Conservation (phyloP, 2,113 vertebrate genomes). For the Synodontis membranacea region DNA sequence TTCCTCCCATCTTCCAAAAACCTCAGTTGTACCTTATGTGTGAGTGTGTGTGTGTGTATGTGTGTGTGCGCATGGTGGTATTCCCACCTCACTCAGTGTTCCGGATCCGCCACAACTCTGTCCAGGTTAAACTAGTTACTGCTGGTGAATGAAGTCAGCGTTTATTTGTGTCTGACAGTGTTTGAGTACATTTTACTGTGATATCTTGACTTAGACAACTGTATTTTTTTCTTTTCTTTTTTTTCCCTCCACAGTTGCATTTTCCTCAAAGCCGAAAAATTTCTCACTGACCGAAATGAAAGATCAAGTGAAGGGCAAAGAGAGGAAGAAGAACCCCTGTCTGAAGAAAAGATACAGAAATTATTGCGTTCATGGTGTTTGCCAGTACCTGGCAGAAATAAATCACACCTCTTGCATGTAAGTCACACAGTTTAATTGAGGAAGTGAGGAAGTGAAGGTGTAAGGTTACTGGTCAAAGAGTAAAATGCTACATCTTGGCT, state of each 20-base stretch:
- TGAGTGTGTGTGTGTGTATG: background rate
- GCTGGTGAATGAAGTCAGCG: background rate
- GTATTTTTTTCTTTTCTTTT: constrained; percentile 16
- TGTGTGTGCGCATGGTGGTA: background rate
- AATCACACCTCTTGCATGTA: constrained; percentile 77
- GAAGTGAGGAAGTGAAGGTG: background rate
- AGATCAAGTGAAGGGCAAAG: constrained; percentile 73
- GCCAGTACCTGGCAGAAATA: constrained; percentile 75
- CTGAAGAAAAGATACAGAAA: constrained; percentile 75
- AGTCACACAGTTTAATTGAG: constrained; percentile 59
- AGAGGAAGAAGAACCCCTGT: constrained; percentile 80
- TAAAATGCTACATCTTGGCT: background rate
- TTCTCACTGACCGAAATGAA: constrained; percentile 52
- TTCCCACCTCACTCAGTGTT: background rate
- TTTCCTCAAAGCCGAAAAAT: constrained; percentile 77
- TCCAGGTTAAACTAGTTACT: background rate
- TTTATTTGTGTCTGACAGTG: background rate
- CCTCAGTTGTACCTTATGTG: background rate
- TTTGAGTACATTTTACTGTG: background rate
- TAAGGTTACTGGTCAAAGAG: background rate
- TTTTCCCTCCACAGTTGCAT: constrained; percentile 69
- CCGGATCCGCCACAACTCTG: background rate
- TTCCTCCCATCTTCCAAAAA: background rate
- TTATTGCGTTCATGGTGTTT: constrained; percentile 82
- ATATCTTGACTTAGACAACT: background rate